phyloP scores from a whole-genome alignment of 2,888 invertebrate species.

The Cerceris rybyensis region DNA sequence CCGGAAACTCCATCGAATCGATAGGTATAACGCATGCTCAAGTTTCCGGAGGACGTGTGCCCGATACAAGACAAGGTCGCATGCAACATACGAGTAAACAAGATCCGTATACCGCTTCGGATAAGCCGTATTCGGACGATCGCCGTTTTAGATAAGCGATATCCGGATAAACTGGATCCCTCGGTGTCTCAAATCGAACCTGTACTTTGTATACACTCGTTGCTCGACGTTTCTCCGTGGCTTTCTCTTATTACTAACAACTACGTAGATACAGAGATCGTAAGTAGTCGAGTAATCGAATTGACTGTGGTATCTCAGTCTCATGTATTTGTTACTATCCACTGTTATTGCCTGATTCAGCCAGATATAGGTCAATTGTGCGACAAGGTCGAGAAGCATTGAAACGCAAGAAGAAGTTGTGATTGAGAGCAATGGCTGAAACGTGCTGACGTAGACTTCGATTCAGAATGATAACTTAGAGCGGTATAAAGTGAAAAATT shows the following conservation, averaged over 20 bases:
- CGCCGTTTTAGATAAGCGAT: constrained; percentile 55
- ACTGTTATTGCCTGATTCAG: too few relatives aligned
- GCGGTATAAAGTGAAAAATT: too few relatives aligned
- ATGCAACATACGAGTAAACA: constrained; percentile 39
- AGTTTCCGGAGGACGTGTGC: constrained; percentile 42
- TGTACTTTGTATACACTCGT: constrained; percentile 26
- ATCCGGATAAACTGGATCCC: constrained; percentile 59
- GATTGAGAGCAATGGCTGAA: too few relatives aligned
- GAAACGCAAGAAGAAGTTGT: too few relatives aligned
- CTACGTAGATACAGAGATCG: too few relatives aligned
- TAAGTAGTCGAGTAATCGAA: too few relatives aligned
- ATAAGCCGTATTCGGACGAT: constrained; percentile 55
- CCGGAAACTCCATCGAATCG: constrained; percentile 15
- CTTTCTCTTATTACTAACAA: constrained; percentile 43
- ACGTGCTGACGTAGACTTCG: too few relatives aligned
- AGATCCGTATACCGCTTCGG: constrained; percentile 50
- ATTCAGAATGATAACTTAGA: too few relatives aligned
- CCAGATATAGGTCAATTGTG: too few relatives aligned
- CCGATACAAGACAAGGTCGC: constrained; percentile 54
- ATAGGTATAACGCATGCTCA: constrained; percentile 39
- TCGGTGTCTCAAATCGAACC: constrained; percentile 40
- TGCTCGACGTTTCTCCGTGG: constrained; percentile 18
- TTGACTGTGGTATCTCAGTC: too few relatives aligned
- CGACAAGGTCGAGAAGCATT: too few relatives aligned
- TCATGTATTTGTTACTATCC: too few relatives aligned